Evolutionary conservation across 1,140 invertebrate species (phyloP), one percentile per base, ranked within the genome.

Genomic region (Brachionus rubens): DNA sequence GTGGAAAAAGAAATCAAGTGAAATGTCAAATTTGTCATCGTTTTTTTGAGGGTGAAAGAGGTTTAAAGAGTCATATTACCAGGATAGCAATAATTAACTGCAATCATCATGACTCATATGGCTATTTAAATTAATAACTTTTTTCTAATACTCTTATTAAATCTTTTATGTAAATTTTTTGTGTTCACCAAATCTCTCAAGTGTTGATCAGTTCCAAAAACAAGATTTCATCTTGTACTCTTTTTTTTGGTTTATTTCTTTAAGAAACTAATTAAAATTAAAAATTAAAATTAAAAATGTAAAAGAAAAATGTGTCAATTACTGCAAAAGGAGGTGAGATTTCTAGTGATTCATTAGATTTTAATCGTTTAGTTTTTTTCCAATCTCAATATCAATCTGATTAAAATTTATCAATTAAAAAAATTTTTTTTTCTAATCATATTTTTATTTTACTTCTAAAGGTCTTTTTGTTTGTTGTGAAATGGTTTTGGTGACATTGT

Each of bases 141-240:
- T n/a, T n/a, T n/a, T n/a, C n/a, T n/a, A n/a, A n/a, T n/a, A n/a
- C n/a, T n/a, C n/a, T n/a, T n/a, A n/a, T n/a, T n/a, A n/a, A n/a
- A n/a, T n/a, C n/a, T n/a, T n/a, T n/a, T n/a, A n/a, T n/a, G n/a
- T n/a, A n/a, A n/a, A n/a, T n/a, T n/a, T n/a, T n/a, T n/a, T n/a
- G n/a, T n/a, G n/a, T n/a, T n/a, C n/a, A n/a, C n/a, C n/a, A n/a
- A n/a, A n/a, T n/a, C n/a, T n/a, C n/a, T n/a, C n/a, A n/a, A n/a
- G n/a, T n/a, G n/a, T n/a, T 59, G 54, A 59, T 59, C 54, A 59
- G 30, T 59, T 59, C 52, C n/a, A 40, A 33, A 33, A 59, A 19
- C 24, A 12, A 26, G 50, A 30, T 54, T 54, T 33, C 28, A 59
- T 40, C 54, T 40, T 59, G 14, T 19, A 59, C 28, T 54, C 24